phyloP scores from a whole-genome alignment of 1,140 invertebrate species.

The Schlechtendalia chinensis region DNA sequence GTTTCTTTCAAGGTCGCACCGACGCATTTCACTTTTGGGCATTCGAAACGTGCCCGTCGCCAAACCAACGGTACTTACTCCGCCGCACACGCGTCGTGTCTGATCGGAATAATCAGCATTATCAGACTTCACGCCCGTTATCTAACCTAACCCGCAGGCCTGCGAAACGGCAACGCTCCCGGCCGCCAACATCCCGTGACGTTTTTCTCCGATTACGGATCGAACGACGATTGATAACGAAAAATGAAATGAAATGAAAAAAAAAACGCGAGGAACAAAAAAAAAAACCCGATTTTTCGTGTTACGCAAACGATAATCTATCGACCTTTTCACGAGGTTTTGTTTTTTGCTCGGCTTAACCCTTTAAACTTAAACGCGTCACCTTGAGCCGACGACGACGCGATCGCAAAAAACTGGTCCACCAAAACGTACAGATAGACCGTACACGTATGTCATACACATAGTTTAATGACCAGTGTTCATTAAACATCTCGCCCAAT shows the following conservation, averaged over 20 bases:
- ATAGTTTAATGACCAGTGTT: background rate
- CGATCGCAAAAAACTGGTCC: background rate
- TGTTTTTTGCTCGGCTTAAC: background rate
- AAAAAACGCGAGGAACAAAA: no score
- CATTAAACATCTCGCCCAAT: no score
- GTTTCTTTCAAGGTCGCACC: constrained; percentile 46
- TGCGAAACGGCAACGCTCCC: background rate
- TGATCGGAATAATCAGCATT: no score
- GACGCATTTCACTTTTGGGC: constrained; percentile 44
- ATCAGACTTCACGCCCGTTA: no score
- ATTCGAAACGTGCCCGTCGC: constrained; percentile 30
- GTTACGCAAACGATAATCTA: constrained; percentile 33
- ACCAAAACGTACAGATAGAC: background rate
- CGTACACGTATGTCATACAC: no score
- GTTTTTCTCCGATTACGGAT: background rate
- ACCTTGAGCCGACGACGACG: background rate
- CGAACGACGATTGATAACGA: no score
- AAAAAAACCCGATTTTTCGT: no score
- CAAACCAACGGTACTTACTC: constrained; percentile 1
- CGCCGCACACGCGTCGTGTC: no score
- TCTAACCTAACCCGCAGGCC: no score
- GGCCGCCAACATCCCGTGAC: background rate
- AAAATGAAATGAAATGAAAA: background rate
- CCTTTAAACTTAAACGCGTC: constrained; percentile 24
- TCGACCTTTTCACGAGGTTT: background rate